A percentile compares a stretch with the other conserved stretches of the same genome.
phyloP scores from a whole-genome alignment of 2,888 invertebrate species.

The Cephonodes hylas region DNA sequence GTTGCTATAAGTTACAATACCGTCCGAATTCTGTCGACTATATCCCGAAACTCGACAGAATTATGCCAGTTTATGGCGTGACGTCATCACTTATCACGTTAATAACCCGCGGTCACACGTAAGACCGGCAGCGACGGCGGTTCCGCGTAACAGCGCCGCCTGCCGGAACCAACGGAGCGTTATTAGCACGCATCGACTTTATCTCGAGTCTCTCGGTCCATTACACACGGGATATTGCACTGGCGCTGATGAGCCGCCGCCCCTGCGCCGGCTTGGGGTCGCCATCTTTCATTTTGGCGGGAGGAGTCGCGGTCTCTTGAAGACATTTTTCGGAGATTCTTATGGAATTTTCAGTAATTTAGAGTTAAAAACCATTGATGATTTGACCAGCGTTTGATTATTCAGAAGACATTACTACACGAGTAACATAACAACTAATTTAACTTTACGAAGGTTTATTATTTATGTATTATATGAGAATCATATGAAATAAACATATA shows the following conservation, averaged over 20 bases:
- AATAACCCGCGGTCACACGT: neutral
- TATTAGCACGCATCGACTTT: conserved; percentile 18
- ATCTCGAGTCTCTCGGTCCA: conserved; percentile 30
- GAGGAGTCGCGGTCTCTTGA: neutral
- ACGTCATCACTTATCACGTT: too few species aligned
- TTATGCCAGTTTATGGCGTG: too few species aligned
- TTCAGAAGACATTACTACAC: too few species aligned
- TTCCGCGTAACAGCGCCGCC: neutral
- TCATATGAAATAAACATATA: too few species aligned
- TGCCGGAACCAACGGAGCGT: conserved; percentile 6
- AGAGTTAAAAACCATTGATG: too few species aligned
- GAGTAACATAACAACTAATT: too few species aligned
- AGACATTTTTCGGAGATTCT: neutral
- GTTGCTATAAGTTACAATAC: too few species aligned
- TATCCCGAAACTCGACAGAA: too few species aligned
- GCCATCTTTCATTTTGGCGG: neutral
- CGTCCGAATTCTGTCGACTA: too few species aligned
- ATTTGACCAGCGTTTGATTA: too few species aligned
- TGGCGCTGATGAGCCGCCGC: conserved; percentile 10
- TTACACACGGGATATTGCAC: conserved; percentile 20
- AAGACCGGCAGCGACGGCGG: neutral
- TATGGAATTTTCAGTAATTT: neutral
- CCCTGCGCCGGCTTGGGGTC: neutral
- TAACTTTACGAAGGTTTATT: too few species aligned
- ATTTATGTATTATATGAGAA: too few species aligned